Evolutionary conservation across 1,140 invertebrate species (phyloP).

Genomic region (Thalassaphorura encarpata): DNA sequence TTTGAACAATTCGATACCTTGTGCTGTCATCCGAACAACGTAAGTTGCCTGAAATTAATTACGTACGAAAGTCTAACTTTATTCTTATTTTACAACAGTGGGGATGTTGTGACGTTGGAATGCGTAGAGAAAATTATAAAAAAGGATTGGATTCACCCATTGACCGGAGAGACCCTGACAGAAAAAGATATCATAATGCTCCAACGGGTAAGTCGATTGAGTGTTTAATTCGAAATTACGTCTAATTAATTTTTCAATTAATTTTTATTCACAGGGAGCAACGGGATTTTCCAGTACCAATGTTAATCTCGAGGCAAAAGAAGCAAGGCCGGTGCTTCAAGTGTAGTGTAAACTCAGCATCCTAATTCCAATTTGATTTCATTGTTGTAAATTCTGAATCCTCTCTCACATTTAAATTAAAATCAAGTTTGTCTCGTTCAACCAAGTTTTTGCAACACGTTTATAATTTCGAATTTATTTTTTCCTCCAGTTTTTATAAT

Average conservation of each 20-base stretch:
- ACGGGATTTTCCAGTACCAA: slow-evolving; percentile 87
- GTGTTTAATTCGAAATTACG: not conserved
- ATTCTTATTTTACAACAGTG: slow-evolving; percentile 44
- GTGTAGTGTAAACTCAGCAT: too few species aligned
- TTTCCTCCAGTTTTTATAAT: too few species aligned
- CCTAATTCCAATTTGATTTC: too few species aligned
- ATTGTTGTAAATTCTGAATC: too few species aligned
- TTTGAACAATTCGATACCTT: slow-evolving; percentile 85
- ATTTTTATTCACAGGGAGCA: slow-evolving; percentile 59
- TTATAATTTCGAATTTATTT: too few species aligned
- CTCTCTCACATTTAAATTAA: too few species aligned
- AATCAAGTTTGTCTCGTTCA: too few species aligned
- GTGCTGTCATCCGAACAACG: slow-evolving; percentile 82
- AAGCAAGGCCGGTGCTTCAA: slow-evolving; percentile 76
- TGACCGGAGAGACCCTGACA: slow-evolving; percentile 73
- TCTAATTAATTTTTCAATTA: slow-evolving; percentile 14
- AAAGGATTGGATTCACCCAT: slow-evolving; percentile 94
- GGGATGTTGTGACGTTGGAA: slow-evolving; percentile 92
- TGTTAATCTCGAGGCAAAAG: slow-evolving; percentile 66
- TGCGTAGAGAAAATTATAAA: slow-evolving; percentile 94
- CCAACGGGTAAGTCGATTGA: slow-evolving; percentile 56
- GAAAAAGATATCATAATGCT: slow-evolving; percentile 88
- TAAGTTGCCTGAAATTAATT: slow-evolving; percentile 44
- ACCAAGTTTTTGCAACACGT: too few species aligned
- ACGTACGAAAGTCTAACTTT: not conserved